Base-by-base conservation (phyloP, 53 echinoderm and acorn worm species). In the Astropecten irregularis region DNA sequence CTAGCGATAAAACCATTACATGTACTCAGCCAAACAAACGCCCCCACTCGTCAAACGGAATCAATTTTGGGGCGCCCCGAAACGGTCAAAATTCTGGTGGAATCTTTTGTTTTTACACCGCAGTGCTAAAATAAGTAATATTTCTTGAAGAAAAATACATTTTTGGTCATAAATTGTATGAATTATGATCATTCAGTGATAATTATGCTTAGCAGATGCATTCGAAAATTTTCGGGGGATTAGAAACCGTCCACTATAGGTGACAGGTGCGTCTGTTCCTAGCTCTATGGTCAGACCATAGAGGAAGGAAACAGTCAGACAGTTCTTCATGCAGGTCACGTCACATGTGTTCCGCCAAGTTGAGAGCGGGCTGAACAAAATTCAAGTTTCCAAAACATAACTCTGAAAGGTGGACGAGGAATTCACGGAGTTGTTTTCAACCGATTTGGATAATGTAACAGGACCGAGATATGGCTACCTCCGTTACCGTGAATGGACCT, bases 21-120 rank as follows among this genome's bases (percentile, higher is more conserved):
- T 26, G 26, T 38, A 37, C 32, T 20, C 19, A 37, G 39, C 27
- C 27, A 56, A 57, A 79, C 33, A 79, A 48, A 62, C 79, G 79
- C 79, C 79, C 48, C 79, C 79, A 79, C 40, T 79, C 47, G 79
- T 46, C 62, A 19, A 29, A 11, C 60, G 38, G 46, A 61, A 46
- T 0, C 16, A 20, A 14, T 18, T 26, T 60, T 4, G 22, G 62
- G 79, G 62, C 14, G 30, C 4, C 47, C 44, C 60, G 63, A 79
- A 79, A 79, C 79, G 33, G 79, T 22, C 40, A 33, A 37, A 20
- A 11, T 33, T 4, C 27, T 14, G 18, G 13, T 20, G 37, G n/a
- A 35, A n/a, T 38, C 20, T 27, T 37, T 16, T 65, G 65, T 37
- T 65, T 65, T 46, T 46, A 46, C n/a, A n/a, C n/a, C n/a, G n/a